Evolutionary conservation across 2,888 invertebrate species (phyloP), one percentile per base, ranked within the genome.

Genomic region (Oscheius sp.): DNA sequence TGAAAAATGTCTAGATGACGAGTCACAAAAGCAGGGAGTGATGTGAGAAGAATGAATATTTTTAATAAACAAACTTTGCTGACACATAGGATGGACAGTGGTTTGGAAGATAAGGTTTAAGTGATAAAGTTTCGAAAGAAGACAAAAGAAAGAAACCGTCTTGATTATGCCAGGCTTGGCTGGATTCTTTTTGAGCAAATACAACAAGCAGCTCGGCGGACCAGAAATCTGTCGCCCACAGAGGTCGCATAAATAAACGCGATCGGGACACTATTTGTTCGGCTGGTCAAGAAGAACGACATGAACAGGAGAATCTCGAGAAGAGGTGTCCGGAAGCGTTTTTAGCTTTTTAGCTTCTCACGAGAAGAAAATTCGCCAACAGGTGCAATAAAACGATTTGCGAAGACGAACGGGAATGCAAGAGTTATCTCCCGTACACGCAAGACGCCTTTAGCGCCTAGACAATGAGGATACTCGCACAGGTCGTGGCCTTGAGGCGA

Each of bases 171-270:
- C 34, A 23, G 48, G 23, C 34, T 23, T 55, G 55, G 34, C 55
- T 55, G 55, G 55, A 55, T 55, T 55, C 34, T 33, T 55, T 55
- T 33, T 20, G 48, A 17, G 37, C 39, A 58, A 34, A 57, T n/a
- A 37, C 55, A 53, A 42, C 42, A 58, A 58, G 29, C 17, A 69
- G 74, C 69, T 75, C 76, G 69, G 75, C 82, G 61, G 61, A 61
- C 61, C 45, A 61, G 61, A 61, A 61, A 61, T 61, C 61, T 61
- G 61, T 61, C 61, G 61, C 45, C 55, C 31, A 31, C 33, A 15
- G 27, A 27, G 61, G 42, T 42, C 42, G 23, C 42, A 61, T 61
- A 61, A 61, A 61, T 61, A 61, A 61, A 61, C 61, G 61, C 61
- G 25, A 61, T 42, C 42, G 61, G n/a, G 45, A 61, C 61, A 61